phyloP scores from a whole-genome alignment of 2,888 invertebrate species.

The Lissonota sp. region DNA sequence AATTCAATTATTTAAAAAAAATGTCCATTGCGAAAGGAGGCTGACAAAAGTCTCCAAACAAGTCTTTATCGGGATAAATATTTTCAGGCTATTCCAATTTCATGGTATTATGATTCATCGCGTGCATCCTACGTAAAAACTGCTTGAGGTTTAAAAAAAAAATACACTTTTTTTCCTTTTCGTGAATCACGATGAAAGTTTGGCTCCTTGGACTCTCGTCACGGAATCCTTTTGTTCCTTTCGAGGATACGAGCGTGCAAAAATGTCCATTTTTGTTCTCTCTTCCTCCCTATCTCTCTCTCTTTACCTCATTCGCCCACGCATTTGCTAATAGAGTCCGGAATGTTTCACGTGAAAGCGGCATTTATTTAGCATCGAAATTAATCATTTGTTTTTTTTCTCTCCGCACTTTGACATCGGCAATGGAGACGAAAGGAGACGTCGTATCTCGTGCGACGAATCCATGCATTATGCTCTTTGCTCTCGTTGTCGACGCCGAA shows the following conservation, averaged over 20 bases:
- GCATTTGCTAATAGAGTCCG: constrained; percentile 34
- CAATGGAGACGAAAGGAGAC: constrained; percentile 15
- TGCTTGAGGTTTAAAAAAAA: constrained; percentile 1
- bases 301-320: constrained; percentile 37
- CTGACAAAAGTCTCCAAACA: not conserved
- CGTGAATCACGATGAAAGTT: constrained; percentile 33
- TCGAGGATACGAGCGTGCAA: constrained; percentile 53
- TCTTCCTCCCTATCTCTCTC: constrained; percentile 8
- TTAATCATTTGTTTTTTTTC: constrained; percentile 26
- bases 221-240: constrained; percentile 43
- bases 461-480: constrained; percentile 27
- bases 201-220: constrained; percentile 25
- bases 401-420: too few species aligned
- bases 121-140: constrained; percentile 5
- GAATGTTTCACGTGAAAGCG: constrained; percentile 10
- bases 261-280: constrained; percentile 44
- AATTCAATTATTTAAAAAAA: not conserved
- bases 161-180: constrained; percentile 19
- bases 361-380: constrained; percentile 6
- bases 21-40: too few species aligned
- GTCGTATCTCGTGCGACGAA: constrained; percentile 31
- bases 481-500: constrained; percentile 17
- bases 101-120: constrained; percentile 56
- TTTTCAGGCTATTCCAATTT: constrained; percentile 8
- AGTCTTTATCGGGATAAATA: not conserved